Evolutionary conservation across 2,888 invertebrate genomes (phyloP), one percentile per base, ranked within the genome.

Genomic region (Cactoblastis cactorum): DNA sequence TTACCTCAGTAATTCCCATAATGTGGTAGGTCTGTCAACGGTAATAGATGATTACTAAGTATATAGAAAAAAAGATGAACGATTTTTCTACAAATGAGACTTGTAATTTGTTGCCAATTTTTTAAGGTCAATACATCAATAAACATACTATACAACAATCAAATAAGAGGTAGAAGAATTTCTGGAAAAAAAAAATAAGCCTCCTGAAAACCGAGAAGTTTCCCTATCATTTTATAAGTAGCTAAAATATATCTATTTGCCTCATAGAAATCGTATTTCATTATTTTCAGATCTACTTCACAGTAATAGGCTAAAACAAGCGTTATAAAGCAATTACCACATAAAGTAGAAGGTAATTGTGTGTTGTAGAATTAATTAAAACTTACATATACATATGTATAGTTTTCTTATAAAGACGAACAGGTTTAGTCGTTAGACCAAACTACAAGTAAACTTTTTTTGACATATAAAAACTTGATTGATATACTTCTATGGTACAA

Each of bases 401-500:
- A 15, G 22, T 24, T 38, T 18, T 38, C 18, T 18, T 9, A 38
- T 37, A 43, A 43, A 28, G 15, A n/a, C n/a, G n/a, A 43, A 15
- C 9, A 28, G 28, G 19, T 22, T 22, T 34, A 45, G 33, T 34
- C 14, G 34, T 46, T 18, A 46, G 35, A 34, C 37, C 47, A 22
- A 51, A 43, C 18, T 34, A 33, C 4, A 12, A 33, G 19, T n/a
- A 33, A 3, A 49, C 33, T 33, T 41, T 35, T 33, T 49, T 19
- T 33, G 33, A 9, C 18, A 52, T 50, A 56, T 51, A 49, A 54
- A 54, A 53, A 51, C 45, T 34, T 74, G 76, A 75, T 75, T 75
- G 71, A 74, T 74, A 71, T 65, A 66, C 64, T 57, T 56, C 57
- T 59, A 63, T 58, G 57, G 62, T 59, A 64, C 62, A 55, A 57